Evolutionary conservation across 2,888 invertebrate species (phyloP), one percentile per base, ranked within the genome.

Genomic region (Drosophila neotestacea): DNA sequence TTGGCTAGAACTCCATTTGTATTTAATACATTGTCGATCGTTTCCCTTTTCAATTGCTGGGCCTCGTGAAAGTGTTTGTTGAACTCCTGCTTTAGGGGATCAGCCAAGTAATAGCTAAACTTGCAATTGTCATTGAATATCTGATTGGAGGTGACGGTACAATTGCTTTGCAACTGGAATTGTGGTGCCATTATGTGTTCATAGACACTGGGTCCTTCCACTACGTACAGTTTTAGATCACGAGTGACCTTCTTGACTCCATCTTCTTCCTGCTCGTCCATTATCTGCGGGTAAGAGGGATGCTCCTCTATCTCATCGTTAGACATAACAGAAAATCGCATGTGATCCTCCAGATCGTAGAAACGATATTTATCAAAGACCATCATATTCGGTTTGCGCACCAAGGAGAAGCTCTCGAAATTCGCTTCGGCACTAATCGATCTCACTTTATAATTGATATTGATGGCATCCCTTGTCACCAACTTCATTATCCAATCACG

Each of bases 51-150:
- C 32, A 86, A 51, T 47, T 88, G 78, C 50, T 83, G 80, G 0
- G 83, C 80, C 56, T 89, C 87, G 27, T 86, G 85, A 46, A 91
- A 91, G 30, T 78, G 67, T 42, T 85, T 90, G 68, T 91, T 91
- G 60, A 91, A 91, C 56, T 91, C 91, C 28, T 74, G 64, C 38
- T 85, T 89, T 7, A 91, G 55, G 0, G 84, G 80, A 55, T 89
- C 84, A 3, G 66, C 79, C 34, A 88, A 27, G n/a, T 87, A 86
- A 27, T 69, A 80, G 6, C 71, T 81, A 9, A 76, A 74, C 59
- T 91, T 91, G 42, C 74, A 73, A 30, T 85, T 78, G 4, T 82
- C 79, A 51, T 91, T 90, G 22, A 70, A 84, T 62, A 90, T 70
- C 64, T 91, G 91, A 77, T 91, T 90, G 2, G 77, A 77, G 10